Base-by-base conservation (phyloP, 2,888 invertebrate species). In the Oscheius myriophilus region DNA sequence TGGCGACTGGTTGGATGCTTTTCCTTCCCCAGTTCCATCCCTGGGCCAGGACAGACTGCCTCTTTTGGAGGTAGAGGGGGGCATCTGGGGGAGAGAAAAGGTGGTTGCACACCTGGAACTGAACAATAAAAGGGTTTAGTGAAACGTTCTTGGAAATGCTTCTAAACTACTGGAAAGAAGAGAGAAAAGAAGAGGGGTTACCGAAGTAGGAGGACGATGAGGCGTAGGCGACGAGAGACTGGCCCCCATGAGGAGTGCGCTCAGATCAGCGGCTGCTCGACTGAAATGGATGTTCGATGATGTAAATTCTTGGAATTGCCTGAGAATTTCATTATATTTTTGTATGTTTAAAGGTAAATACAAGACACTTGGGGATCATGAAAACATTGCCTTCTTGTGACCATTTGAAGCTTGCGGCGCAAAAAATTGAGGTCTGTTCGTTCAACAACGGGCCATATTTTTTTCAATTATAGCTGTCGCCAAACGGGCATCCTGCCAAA, bases 31-130 rank as follows among this genome's bases (percentile, higher is more conserved):
- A 78, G 57, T 78, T 76, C 78, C 78, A 78, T 63, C 78, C 78
- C 57, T 78, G 75, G 59, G 73, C 64, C 55, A 76, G 63, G 14
- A 78, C 78, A 33, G 72, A 73, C 51, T 74, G 69, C 42, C 72
- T 54, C 61, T 76, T 72, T 16, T 69, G 71, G 33, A 72, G 68
- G 58, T 76, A 76, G 43, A 74, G 69, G 25, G 78, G 78, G 41
- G 72, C 78, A 69, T 79, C 79, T 42, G 76, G 73, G 9, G 82
- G 76, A 39, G 81, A 78, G 69, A 82, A 82, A 41, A 82, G 72
- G 69, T 82, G 82, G 67, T 82, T 82, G 69, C 82, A 82, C 23
- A 82, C 78, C 67, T 67, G 53, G 21, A 65, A 65, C 33, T 33
- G 9, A 33, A 33, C 9, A 6, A 33, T 33, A 33, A 26, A 43